phyloP scores from a whole-genome alignment of 1,140 invertebrate genomes.

The Glossosoma conforme region DNA sequence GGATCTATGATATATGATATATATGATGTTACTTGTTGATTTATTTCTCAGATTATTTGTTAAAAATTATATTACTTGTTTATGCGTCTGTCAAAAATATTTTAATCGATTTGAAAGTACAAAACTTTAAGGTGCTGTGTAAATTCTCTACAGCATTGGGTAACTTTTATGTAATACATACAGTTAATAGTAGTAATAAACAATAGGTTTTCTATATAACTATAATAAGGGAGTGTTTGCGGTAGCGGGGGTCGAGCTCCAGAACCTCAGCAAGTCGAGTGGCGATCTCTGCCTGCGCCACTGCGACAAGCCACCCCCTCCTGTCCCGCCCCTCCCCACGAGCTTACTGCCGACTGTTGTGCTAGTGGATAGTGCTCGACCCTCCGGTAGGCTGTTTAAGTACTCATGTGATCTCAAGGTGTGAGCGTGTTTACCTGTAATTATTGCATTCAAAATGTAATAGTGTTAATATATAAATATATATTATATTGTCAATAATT shows the following conservation, averaged over 20 bases:
- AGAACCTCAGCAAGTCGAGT: slow-evolving; percentile 1
- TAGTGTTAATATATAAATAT: slow-evolving; percentile 23
- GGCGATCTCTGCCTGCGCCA: background rate
- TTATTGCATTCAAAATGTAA: slow-evolving; percentile 33
- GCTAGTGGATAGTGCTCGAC: slow-evolving; percentile 11
- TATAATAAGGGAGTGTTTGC: slow-evolving; percentile 26
- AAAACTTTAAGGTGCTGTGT: slow-evolving; percentile 33
- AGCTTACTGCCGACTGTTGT: too few relatives aligned
- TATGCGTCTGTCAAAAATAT: slow-evolving; percentile 31
- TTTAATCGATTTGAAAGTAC: slow-evolving; percentile 33
- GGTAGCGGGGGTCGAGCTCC: slow-evolving; percentile 14
- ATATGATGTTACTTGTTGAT: slow-evolving; percentile 32
- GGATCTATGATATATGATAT: slow-evolving; percentile 22
- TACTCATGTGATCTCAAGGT: slow-evolving; percentile 33
- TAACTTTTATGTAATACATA: slow-evolving; percentile 32
- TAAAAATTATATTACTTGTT: slow-evolving; percentile 33
- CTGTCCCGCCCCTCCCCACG: background rate
- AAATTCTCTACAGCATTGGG: slow-evolving; percentile 32
- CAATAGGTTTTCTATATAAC: slow-evolving; percentile 30
- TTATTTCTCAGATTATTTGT: slow-evolving; percentile 33
- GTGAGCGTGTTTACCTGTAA: slow-evolving; percentile 31
- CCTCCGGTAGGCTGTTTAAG: slow-evolving; percentile 27
- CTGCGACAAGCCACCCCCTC: background rate
- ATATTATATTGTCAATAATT: slow-evolving; percentile 30
- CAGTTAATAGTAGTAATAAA: slow-evolving; percentile 27